Evolutionary conservation across 2,113 vertebrate species (phyloP), one percentile per base, ranked within the genome.

Genomic region (Paramisgurnus dabryanus): DNA sequence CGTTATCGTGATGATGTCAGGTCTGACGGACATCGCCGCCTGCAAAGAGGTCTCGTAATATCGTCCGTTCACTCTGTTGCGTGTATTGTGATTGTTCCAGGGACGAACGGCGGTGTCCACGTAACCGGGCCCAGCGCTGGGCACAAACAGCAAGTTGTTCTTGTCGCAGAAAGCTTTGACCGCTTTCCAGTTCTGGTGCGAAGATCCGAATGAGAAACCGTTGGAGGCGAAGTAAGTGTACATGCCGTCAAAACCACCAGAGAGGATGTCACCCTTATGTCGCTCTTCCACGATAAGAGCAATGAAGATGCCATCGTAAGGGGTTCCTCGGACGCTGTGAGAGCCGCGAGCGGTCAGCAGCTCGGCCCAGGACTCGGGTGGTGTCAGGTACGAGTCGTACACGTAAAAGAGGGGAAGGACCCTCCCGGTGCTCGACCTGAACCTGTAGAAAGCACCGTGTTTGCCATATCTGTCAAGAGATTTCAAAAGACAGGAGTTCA

Each of bases 171-270:
- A 97, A 7, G 85, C 89, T 87, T 97, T 97, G 87, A 96, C 91
- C 8, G 92, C 91, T 85, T 95, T 95, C 95, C 95, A 97, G 92
- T 97, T 97, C 90, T 96, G 96, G 87, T 97, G 95, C 40, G 96
- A 97, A 0, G 96, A 96, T 80, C 95, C 95, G 2, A 95, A 97
- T 50, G 96, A 96, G 87, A 97, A 96, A 40, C 96, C 95, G 0
- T 96, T 96, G 83, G 96, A 96, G 18, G 96, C 95, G 8, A 97
- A 97, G 85, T 96, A 96, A 4, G 96, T 96, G 82, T 96, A 97
- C 80, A 95, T 95, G 79, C 95, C 95, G 0, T 96, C 94, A 2
- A 95, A 96, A 10, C 96, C 95, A 0, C 92, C 91, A 0, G 93
- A 88, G 0, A 95, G 90, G 85, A 97, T 95, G 79, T 96, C 94